phyloP scores from a whole-genome alignment of 2,888 invertebrate species.

The Amaurobius ferox region DNA sequence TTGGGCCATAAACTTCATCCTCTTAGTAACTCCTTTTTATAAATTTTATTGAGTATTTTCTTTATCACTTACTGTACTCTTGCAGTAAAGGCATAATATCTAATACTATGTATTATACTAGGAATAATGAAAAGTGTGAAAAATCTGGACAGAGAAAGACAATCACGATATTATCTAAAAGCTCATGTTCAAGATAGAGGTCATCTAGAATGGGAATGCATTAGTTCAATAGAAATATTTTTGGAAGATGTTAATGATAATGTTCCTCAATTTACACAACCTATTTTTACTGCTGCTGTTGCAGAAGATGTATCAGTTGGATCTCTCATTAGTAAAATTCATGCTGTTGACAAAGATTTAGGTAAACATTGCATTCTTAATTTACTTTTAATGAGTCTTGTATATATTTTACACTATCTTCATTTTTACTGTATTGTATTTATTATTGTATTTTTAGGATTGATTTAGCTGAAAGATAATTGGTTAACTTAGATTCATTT shows the following conservation, averaged over 20 bases:
- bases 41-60: no score
- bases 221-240: slow-evolving; percentile 83
- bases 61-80: no score
- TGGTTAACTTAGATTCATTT: no score
- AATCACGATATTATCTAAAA: slow-evolving; percentile 84
- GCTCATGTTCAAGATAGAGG: slow-evolving; percentile 90
- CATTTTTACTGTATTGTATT: no score
- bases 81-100: no score
- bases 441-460: no score
- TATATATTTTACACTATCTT: no score
- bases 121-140: slow-evolving; percentile 83
- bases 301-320: slow-evolving; percentile 92
- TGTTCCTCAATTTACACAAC: slow-evolving; percentile 77
- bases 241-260: slow-evolving; percentile 92
- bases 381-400: not conserved
- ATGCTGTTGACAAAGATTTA: slow-evolving; percentile 89
- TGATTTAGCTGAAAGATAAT: no score
- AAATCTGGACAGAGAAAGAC: slow-evolving; percentile 87
- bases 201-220: slow-evolving; percentile 84
- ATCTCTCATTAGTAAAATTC: slow-evolving; percentile 90
- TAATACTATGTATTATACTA: no score
- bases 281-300: slow-evolving; percentile 78
- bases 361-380: slow-evolving; percentile 78
- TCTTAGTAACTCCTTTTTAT: no score
- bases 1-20: no score